phyloP scores from a whole-genome alignment of 2,888 invertebrate species.

The Chrysopilus asiliformis region DNA sequence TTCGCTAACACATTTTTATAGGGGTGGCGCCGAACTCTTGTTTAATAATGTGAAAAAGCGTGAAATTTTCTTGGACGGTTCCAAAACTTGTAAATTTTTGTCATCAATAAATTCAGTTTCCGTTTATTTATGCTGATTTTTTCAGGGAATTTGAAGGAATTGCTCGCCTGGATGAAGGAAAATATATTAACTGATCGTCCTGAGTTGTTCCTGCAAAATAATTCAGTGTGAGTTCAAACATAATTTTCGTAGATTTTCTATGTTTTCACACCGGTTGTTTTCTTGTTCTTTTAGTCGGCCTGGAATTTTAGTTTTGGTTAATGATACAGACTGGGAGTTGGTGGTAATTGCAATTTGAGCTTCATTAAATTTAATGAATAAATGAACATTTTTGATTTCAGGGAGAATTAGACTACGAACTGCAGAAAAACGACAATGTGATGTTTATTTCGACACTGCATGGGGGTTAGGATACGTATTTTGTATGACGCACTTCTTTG shows the following conservation, averaged over 20 bases:
- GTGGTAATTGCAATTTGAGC: slow-evolving; percentile 34
- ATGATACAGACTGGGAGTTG: slow-evolving; percentile 94
- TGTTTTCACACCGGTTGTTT: slow-evolving; percentile 15
- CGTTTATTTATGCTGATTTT: no score
- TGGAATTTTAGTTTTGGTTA: slow-evolving; percentile 86
- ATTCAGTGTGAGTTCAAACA: slow-evolving; percentile 29
- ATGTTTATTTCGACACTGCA: slow-evolving; percentile 75
- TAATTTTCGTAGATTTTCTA: no score
- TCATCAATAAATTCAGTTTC: no score
- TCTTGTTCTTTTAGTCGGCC: slow-evolving; percentile 45
- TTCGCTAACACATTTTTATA: slow-evolving; percentile 39
- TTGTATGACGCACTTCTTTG: no score
- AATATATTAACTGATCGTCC: slow-evolving; percentile 73
- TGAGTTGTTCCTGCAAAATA: slow-evolving; percentile 49
- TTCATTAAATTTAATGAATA: neutral
- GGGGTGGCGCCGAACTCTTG: slow-evolving; percentile 84
- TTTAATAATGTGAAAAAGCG: slow-evolving; percentile 70
- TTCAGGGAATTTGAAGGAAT: slow-evolving; percentile 52
- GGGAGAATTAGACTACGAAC: slow-evolving; percentile 56
- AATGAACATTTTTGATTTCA: slow-evolving; percentile 12
- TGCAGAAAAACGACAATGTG: slow-evolving; percentile 55
- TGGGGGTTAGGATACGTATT: no score
- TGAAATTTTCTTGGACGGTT: slow-evolving; percentile 47
- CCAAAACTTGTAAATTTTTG: slow-evolving; percentile 33
- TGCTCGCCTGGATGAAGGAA: slow-evolving; percentile 72